A percentile compares a stretch with the other conserved stretches of the same genome.
Evolutionary conservation across 2,888 invertebrate species (phyloP).

Genomic region (Caradrina clavipalpis): DNA sequence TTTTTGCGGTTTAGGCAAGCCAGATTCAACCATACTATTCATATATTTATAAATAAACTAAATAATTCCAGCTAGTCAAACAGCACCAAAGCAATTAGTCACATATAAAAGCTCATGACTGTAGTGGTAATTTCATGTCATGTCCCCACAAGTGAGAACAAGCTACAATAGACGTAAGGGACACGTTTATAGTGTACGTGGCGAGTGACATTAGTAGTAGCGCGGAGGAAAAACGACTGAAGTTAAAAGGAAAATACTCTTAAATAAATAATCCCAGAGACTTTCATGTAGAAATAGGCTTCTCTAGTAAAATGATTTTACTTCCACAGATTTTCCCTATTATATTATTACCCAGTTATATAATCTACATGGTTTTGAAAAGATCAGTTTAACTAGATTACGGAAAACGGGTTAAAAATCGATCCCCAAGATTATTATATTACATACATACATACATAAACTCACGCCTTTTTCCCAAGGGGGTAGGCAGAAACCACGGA

Average conservation of each 20-base stretch:
- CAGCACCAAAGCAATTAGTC: background rate
- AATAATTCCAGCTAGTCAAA: background rate
- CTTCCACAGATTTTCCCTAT: too few relatives aligned
- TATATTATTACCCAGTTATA: too few relatives aligned
- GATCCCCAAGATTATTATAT: too few relatives aligned
- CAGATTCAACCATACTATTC: too few relatives aligned
- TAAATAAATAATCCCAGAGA: too few relatives aligned
- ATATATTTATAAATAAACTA: too few relatives aligned
- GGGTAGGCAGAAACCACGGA: too few relatives aligned
- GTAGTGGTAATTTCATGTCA: background rate
- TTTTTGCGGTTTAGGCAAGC: too few relatives aligned
- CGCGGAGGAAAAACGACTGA: background rate
- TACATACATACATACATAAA: too few relatives aligned
- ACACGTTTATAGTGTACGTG: constrained; percentile 28
- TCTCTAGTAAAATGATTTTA: too few relatives aligned
- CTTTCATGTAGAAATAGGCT: too few relatives aligned
- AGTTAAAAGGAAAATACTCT: background rate
- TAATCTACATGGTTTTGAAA: background rate
- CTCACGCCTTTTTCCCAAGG: too few relatives aligned
- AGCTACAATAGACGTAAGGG: constrained; percentile 18
- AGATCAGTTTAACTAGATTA: background rate
- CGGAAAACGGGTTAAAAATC: background rate
- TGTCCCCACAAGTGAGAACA: constrained; percentile 13
- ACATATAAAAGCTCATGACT: background rate
- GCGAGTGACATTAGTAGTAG: constrained; percentile 1